Conservation (phyloP, 2,113 vertebrate genomes). For the Neodon shergylaensis region DNA sequence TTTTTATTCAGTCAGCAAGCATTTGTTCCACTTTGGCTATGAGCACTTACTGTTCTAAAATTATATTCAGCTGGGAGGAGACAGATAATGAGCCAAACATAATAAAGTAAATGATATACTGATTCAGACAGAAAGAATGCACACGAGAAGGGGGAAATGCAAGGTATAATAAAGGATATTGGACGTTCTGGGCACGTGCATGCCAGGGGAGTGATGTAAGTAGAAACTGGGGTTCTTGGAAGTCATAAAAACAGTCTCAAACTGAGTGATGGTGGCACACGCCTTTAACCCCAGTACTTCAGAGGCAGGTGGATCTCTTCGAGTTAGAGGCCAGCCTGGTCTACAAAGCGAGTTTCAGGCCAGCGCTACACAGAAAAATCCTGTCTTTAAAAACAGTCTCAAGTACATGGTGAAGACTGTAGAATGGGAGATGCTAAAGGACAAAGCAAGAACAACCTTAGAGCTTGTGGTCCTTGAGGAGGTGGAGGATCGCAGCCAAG, state of each 20-base stretch:
- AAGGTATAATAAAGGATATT: not conserved
- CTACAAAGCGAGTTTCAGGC: not conserved
- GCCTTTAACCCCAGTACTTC: not conserved
- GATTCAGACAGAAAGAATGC: not conserved
- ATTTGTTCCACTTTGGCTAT: not conserved
- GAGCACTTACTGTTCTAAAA: not conserved
- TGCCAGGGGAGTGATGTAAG: not conserved
- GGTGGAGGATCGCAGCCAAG: not conserved
- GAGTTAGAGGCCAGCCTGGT: not conserved
- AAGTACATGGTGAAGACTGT: not conserved
- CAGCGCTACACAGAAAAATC: not conserved
- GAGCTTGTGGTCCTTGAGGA: not conserved
- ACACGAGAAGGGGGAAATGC: not conserved
- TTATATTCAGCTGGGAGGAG: not conserved
- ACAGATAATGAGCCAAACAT: not conserved
- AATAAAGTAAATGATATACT: not conserved
- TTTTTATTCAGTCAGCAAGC: constrained; percentile 7
- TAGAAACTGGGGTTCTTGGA: not conserved
- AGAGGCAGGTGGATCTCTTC: not conserved
- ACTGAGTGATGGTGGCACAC: not conserved
- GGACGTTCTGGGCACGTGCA: not conserved
- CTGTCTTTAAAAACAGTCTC: not conserved
- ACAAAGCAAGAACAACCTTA: not conserved
- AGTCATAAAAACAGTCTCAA: not conserved
- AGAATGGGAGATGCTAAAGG: not conserved